Percentiles rank a stretch among this genome's conserved stretches.
phyloP scores from a whole-genome alignment of 2,888 invertebrate genomes.

The Elysia crispata region DNA sequence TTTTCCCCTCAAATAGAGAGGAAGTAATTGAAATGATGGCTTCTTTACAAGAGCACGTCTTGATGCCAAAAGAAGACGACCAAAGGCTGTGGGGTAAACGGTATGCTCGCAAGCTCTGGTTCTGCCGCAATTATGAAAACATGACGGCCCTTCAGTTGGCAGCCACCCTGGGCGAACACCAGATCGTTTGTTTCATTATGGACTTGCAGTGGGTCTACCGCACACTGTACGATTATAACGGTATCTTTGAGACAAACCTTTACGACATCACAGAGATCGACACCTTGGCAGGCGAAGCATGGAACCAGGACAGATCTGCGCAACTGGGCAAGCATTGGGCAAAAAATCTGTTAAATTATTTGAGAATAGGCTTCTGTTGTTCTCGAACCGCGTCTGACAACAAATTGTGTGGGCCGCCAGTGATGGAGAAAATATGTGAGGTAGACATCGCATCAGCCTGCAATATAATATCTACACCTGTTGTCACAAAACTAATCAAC shows the following conservation, averaged over 20 bases:
- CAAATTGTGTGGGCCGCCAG: no score
- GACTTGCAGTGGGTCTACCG: slow-evolving; percentile 61
- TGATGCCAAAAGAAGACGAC: no score
- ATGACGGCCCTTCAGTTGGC: slow-evolving; percentile 62
- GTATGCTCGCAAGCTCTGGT: slow-evolving; percentile 55
- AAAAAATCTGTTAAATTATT: no score
- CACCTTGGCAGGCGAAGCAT: slow-evolving; percentile 52
- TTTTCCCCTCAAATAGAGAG: slow-evolving; percentile 55
- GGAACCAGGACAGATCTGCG: neutral
- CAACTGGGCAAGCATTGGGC: no score
- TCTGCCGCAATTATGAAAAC: slow-evolving; percentile 57
- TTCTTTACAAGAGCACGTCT: neutral
- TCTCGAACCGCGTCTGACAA: no score
- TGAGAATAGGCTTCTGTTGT: no score
- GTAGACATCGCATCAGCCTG: no score
- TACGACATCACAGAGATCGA: slow-evolving; percentile 68
- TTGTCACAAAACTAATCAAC: slow-evolving; percentile 48
- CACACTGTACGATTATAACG: slow-evolving; percentile 63
- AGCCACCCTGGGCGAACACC: slow-evolving; percentile 56
- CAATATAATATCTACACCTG: no score
- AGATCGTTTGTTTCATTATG: slow-evolving; percentile 59
- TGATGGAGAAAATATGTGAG: no score
- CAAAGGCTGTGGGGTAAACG: no score
- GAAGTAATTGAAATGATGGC: slow-evolving; percentile 39
- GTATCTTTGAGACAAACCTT: slow-evolving; percentile 64